These are phyloP conservation scores for Mohoua ochrocephala DNA, from an alignment of 2,113 vertebrate species.

Conservation along the genomic window DNA sequence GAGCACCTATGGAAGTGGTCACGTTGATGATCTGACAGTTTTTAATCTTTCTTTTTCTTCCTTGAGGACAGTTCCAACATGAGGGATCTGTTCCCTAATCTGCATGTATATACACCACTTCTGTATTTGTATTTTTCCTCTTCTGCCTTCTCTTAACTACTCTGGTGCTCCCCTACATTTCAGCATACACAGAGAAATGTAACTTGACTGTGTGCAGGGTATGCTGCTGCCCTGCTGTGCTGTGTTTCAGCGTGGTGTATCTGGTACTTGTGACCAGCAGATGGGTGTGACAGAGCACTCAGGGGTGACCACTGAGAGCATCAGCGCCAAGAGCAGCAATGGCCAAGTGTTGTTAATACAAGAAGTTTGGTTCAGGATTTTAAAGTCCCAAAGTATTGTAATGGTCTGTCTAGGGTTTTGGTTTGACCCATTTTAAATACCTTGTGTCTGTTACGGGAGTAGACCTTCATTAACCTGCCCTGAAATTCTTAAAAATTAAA, in stretches of 20 bases:
- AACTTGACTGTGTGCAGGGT: neutral
- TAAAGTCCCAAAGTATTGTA: neutral
- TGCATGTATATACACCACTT: neutral
- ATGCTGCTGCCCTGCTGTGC: neutral
- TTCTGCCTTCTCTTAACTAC: neutral
- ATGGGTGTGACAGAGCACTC: neutral
- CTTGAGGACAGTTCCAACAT: neutral
- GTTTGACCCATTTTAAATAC: conserved; percentile 31
- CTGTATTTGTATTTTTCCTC: neutral
- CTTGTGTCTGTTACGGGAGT: neutral
- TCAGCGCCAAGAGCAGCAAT: neutral
- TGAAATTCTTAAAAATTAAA: conserved; percentile 21
- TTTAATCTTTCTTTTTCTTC: neutral
- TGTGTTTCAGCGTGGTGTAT: neutral
- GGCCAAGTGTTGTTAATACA: neutral
- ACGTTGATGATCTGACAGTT: neutral
- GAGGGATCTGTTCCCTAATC: neutral
- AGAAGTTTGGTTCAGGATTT: neutral
- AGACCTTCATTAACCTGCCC: conserved; percentile 55
- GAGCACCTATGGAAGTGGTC: neutral
- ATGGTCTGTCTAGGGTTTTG: neutral
- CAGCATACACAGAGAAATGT: neutral
- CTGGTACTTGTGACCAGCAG: neutral
- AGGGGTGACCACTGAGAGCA: neutral
- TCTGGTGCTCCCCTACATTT: neutral